Base-by-base conservation (phyloP, 2,888 invertebrate species). In the Tipula confusa region DNA sequence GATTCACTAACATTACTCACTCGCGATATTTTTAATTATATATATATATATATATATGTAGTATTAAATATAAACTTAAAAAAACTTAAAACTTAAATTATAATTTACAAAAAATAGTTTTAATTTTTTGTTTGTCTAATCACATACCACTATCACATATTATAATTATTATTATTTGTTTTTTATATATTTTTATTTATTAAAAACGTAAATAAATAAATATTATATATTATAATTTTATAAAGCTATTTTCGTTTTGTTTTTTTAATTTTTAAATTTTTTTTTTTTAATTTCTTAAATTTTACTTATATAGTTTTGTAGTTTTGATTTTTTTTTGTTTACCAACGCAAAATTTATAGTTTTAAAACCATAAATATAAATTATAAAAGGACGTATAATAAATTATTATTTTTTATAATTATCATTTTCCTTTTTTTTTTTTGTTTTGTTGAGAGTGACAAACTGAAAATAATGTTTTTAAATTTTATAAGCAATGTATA, bases 111-210 rank as follows among this genome's bases (percentile, higher is more conserved):
- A 6, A 43, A 43, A 43, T 43, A 43, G 43, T n/a, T n/a, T 43
- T n/a, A n/a, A n/a, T n/a, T n/a, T n/a, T n/a, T n/a, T n/a, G n/a
- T n/a, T n/a, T 43, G 13, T 43, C n/a, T 43, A 43, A 64, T 64
- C 64, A 64, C 64, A 64, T 64, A 64, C 64, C 24, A 64, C 64
- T 64, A 64, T 64, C 64, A 64, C 64, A 64, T n/a, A n/a, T 64
- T 64, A 64, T 64, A 64, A 24, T 64, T 64, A 24, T 64, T 24
- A 64, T 43, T 43, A 43, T 24, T 64, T 64, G 2, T 33, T 33
- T 64, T 64, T 64, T 64, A 64, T 64, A 64, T 24, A 24, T 24
- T 43, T 43, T 24, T 64, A 24, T 64, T 64, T 64, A 13, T 43
- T 43, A 3, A n/a, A n/a, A n/a, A n/a, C n/a, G 43, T 43, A 43